Base-by-base conservation (phyloP, 2,888 invertebrate species). In the Rutpela maculata region DNA sequence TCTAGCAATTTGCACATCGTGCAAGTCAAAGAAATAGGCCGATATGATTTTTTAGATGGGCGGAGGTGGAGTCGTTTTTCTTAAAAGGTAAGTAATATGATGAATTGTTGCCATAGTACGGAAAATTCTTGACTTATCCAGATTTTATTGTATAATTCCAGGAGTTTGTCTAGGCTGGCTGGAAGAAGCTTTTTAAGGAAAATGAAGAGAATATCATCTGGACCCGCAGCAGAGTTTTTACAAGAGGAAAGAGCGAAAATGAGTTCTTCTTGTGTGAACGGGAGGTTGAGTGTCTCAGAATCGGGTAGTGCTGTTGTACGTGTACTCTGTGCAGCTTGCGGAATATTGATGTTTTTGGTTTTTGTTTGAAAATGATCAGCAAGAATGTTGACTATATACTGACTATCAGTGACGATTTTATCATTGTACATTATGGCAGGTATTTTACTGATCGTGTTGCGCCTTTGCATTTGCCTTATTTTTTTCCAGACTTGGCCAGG, bases 121-220 rank as follows among this genome's bases (percentile, higher is more conserved):
- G 57, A 10, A 57, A 57, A 77, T 63, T 68, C 63, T 63, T 69
- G 69, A 11, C 69, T 69, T 18, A 12, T 18, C 68, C 76, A 76
- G 22, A 76, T 71, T 18, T 67, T 62, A 57, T 76, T 76, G 63
- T 43, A 75, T 50, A 75, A 43, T 66, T 76, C 59, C 15, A 75
- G 62, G 5, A 77, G 63, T 73, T 77, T 73, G 12, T 26, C 31
- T 63, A 59, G 31, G 17, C 68, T 68, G n/a, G 17, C 68, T 59
- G 22, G 1, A 15, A 60, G 26, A 18, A 76, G 55, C 22, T 76
- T 17, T 77, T 71, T 74, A 10, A 74, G 55, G 38, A 77, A 70
- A 26, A 74, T 66, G 7, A 43, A 57, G 11, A 71, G 74, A 15
- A 78, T 78, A 22, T 71, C 26, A 15, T 71, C 71, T 11, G 71